Conservation (phyloP, 2,888 invertebrate genomes). For the Sthenelais limicola region DNA sequence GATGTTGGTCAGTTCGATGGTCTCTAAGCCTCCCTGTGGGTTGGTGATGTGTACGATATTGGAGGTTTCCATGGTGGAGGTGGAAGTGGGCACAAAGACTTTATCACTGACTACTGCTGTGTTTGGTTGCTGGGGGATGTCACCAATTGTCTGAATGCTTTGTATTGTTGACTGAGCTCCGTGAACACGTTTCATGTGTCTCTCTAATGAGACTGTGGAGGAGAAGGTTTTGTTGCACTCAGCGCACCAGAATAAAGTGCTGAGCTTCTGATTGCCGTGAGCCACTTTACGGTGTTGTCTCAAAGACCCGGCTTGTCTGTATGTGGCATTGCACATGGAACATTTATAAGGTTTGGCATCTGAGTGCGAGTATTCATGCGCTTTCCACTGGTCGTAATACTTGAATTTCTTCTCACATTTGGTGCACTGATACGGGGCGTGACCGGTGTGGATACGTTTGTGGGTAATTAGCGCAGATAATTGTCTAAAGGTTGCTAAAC, state of each 20-base stretch:
- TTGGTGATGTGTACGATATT: slow-evolving; percentile 26
- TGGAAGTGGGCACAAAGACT: too few relatives aligned
- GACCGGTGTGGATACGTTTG: slow-evolving; percentile 8
- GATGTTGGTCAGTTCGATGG: slow-evolving; percentile 17
- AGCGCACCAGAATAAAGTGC: slow-evolving; percentile 7
- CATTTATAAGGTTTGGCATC: slow-evolving; percentile 31
- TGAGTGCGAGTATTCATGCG: slow-evolving; percentile 9
- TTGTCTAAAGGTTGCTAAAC: slow-evolving; percentile 15
- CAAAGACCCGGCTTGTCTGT: slow-evolving; percentile 11
- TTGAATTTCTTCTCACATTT: slow-evolving; percentile 14
- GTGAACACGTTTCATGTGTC: slow-evolving; percentile 21
- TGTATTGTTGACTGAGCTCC: not conserved
- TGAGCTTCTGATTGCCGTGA: slow-evolving; percentile 4
- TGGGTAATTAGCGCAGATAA: slow-evolving; percentile 20
- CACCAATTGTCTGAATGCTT: slow-evolving; percentile 11
- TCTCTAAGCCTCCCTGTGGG: slow-evolving; percentile 14
- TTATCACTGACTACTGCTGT: too few relatives aligned
- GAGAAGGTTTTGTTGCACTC: slow-evolving; percentile 24
- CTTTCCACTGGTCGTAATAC: slow-evolving; percentile 37
- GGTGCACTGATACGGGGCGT: slow-evolving; percentile 10
- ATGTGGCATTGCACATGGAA: slow-evolving; percentile 14
- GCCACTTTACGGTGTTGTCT: slow-evolving; percentile 18
- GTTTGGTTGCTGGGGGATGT: not conserved
- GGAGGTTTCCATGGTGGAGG: not conserved
- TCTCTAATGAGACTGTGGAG: slow-evolving; percentile 16